Evolutionary conservation across 2,113 vertebrate species (phyloP).

Genomic region (Blennius ocellaris): DNA sequence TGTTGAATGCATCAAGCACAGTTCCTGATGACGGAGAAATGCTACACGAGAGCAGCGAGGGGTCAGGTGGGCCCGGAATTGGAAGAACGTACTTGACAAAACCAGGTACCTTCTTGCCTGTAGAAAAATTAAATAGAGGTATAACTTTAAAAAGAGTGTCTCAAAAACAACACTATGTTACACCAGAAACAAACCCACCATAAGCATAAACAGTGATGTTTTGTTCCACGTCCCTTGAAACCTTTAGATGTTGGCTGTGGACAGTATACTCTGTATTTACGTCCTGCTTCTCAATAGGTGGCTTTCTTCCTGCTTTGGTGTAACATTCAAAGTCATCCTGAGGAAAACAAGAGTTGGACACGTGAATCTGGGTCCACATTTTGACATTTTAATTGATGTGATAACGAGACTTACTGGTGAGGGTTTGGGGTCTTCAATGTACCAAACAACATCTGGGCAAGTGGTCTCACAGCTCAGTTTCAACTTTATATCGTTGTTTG

Average conservation of each 20-base stretch:
- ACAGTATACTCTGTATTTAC: conserved; percentile 65
- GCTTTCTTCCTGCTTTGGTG: conserved; percentile 43
- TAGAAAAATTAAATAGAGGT: background rate
- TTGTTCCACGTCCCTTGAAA: conserved; percentile 39
- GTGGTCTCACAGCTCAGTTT: conserved; percentile 66
- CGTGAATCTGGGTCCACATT: background rate
- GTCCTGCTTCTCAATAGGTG: conserved; percentile 55
- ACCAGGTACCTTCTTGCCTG: conserved; percentile 54
- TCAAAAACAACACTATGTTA: background rate
- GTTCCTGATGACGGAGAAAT: conserved; percentile 85
- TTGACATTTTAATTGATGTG: background rate
- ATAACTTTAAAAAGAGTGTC: no score
- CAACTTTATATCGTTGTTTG: conserved; percentile 54
- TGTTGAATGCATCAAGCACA: conserved; percentile 83
- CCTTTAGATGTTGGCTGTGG: conserved; percentile 51
- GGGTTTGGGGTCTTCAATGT: conserved; percentile 64
- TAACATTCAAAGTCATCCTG: conserved; percentile 70
- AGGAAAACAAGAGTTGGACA: background rate
- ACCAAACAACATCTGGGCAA: conserved; percentile 80
- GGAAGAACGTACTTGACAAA: conserved; percentile 66
- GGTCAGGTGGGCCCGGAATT: conserved; percentile 31
- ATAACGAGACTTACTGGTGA: conserved; percentile 55
- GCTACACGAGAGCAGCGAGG: conserved; percentile 70
- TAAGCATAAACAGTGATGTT: conserved; percentile 80
- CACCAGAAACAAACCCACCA: conserved; percentile 59